Percentiles rank a stretch among this genome's conserved stretches.
These are phyloP conservation scores for Listrodromus nycthemerus DNA, from an alignment of 2,888 invertebrate species.

Conservation along the genomic window DNA sequence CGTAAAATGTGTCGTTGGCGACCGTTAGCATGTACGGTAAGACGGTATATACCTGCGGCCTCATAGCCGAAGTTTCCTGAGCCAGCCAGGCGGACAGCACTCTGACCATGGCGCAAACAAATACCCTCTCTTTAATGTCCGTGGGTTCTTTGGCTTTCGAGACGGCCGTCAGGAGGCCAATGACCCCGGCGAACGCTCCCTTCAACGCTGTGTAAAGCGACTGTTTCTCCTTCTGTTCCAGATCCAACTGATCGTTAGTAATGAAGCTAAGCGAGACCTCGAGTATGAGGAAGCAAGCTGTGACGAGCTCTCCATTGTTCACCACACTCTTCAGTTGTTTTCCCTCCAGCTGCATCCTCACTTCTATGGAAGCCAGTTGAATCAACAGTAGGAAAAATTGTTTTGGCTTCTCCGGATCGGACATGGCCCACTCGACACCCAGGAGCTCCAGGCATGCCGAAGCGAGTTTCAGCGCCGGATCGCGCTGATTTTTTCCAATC, in stretches of 20 bases:
- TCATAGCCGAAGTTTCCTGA: conserved; percentile 95
- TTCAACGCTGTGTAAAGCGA: conserved; percentile 95
- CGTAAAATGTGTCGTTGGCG: conserved; percentile 93
- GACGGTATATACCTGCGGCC: conserved; percentile 92
- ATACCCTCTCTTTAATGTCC: conserved; percentile 90
- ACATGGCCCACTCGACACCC: conserved; percentile 94
- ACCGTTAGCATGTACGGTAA: conserved; percentile 93
- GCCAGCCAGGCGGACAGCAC: conserved; percentile 95
- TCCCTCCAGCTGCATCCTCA: conserved; percentile 96
- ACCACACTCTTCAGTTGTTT: conserved; percentile 92
- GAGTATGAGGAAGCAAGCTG: conserved; percentile 92
- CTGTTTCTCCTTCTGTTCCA: conserved; percentile 96
- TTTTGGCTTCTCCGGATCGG: conserved; percentile 92
- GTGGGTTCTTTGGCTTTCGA: conserved; percentile 90
- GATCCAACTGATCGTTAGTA: conserved; percentile 91
- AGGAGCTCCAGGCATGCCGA: conserved; percentile 92
- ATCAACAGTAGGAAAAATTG: conserved; percentile 93
- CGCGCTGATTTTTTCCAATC: conserved; percentile 94
- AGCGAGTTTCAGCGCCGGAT: conserved; percentile 94
- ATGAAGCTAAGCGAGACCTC: conserved; percentile 93
- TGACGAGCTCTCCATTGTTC: conserved; percentile 91
- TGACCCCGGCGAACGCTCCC: conserved; percentile 93
- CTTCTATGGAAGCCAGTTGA: conserved; percentile 96
- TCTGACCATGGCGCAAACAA: conserved; percentile 93
- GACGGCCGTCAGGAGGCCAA: conserved; percentile 90